Evolutionary conservation across 2,113 vertebrate species (phyloP), one percentile per base, ranked within the genome.

Genomic region (Protomyctophum bolini): DNA sequence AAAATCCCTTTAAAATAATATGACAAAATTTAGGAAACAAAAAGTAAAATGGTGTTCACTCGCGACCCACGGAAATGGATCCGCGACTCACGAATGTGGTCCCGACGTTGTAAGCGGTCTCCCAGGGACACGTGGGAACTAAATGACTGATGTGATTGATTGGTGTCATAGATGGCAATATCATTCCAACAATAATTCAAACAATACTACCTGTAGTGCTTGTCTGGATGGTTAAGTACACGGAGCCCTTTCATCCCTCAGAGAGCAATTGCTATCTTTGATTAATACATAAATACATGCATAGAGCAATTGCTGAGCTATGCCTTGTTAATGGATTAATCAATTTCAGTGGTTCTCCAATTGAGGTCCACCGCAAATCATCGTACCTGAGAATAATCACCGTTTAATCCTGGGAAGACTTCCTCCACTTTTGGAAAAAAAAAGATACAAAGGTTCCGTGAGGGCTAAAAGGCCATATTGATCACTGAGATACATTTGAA

Each of bases 321-420:
- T 76, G 67, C 61, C 71, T 79, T 73, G 58, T 71, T 84, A 81
- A 84, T 84, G 85, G 85, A 77, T 71, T 83, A 84, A 84, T 87
- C 82, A 80, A 84, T 84, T 29, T n/a, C 70, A 45, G 7, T 1
- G 54, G 77, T 73, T 66, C 52, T 71, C 59, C 8, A 70, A 59
- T 75, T 28, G 29, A 50, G 68, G 71, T 56, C 59, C 59, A 10
- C 71, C 64, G 57, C 78, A 62, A 76, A 83, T 72, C 67, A 84
- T 87, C 78, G 59, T 64, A 70, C 80, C 77, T 81, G 75, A 66
- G 63, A 84, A 87, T 80, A 84, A 83, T 84, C 56, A 68, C 57
- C 14, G 69, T 73, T 63, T 73, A 73, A 83, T 86, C 73, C 67
- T n/a, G 12, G 56, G 58, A 59, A 70, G 57, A 50, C 15, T 63